Evolutionary conservation across 1,140 invertebrate species (phyloP).

Genomic region (Ladona fulva): DNA sequence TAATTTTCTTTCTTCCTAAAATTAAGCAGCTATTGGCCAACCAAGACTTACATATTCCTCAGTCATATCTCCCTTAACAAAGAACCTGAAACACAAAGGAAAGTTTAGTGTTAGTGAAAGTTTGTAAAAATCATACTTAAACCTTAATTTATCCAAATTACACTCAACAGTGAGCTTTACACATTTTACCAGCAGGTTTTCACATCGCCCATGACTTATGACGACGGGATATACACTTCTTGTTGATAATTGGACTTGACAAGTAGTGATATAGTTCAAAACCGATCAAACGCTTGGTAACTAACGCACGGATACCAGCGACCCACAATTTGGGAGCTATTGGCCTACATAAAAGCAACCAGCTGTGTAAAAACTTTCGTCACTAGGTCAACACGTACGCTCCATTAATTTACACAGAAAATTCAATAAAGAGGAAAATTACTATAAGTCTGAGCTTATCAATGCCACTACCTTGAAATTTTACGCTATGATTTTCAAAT

Average conservation of each 20-base stretch:
- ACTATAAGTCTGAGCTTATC: background rate
- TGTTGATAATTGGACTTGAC: too few relatives aligned
- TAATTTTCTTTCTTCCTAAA: background rate
- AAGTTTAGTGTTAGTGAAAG: background rate
- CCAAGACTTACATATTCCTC: background rate
- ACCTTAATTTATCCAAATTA: background rate
- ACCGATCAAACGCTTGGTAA: too few relatives aligned
- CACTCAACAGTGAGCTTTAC: background rate
- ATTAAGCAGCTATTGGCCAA: background rate
- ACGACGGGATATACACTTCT: too few relatives aligned
- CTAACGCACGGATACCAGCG: background rate
- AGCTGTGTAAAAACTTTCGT: background rate
- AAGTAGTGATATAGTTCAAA: too few relatives aligned
- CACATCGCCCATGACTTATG: too few relatives aligned
- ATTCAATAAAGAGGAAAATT: background rate
- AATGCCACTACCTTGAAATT: too few relatives aligned
- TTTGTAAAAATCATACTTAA: background rate
- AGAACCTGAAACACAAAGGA: background rate
- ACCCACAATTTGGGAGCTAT: background rate
- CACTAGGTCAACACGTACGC: constrained; percentile 7
- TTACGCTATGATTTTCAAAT: too few relatives aligned
- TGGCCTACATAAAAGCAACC: constrained; percentile 8
- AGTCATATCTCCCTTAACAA: background rate
- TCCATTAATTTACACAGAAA: background rate
- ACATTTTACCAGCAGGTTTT: background rate